Percentiles rank a stretch among this genome's conserved stretches.
phyloP scores from a whole-genome alignment of 2,888 invertebrate genomes.

The Cheilosia vernalis region DNA sequence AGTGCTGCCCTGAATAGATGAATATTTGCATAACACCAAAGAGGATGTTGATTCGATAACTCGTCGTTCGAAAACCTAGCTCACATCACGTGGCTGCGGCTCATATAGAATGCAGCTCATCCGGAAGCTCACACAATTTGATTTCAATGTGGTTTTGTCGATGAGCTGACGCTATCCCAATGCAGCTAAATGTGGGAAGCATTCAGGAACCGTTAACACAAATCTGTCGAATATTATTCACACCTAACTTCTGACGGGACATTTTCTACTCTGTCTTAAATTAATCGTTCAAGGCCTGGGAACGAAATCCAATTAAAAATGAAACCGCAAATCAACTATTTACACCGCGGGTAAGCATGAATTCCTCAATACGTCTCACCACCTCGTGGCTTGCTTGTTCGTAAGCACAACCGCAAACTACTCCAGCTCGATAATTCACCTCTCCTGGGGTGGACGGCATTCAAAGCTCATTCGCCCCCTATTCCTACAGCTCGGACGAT shows the following conservation, averaged over 20 bases:
- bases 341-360: slow-evolving; percentile 24
- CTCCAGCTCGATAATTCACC: slow-evolving; percentile 19
- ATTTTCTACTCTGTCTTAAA: background rate
- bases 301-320: slow-evolving; percentile 46
- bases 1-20: slow-evolving; percentile 33
- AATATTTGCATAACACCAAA: slow-evolving; percentile 58
- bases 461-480: background rate
- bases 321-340: slow-evolving; percentile 47
- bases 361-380: background rate
- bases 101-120: slow-evolving; percentile 16
- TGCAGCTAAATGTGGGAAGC: background rate
- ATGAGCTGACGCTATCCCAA: background rate
- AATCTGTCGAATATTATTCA: background rate
- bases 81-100: background rate
- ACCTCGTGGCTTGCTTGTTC: background rate
- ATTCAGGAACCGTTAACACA: background rate
- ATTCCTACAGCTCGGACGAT: slow-evolving; percentile 4
- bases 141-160: background rate
- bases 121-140: slow-evolving; percentile 37
- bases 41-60: slow-evolving; percentile 60
- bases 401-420: slow-evolving; percentile 18
- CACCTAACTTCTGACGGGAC: background rate
- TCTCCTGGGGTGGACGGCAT: slow-evolving; percentile 5
- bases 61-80: slow-evolving; percentile 27
- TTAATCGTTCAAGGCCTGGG: background rate